Evolutionary conservation across 64 coral and sea anemone genomes (phyloP).

Genomic region (Trachythela sp.): DNA sequence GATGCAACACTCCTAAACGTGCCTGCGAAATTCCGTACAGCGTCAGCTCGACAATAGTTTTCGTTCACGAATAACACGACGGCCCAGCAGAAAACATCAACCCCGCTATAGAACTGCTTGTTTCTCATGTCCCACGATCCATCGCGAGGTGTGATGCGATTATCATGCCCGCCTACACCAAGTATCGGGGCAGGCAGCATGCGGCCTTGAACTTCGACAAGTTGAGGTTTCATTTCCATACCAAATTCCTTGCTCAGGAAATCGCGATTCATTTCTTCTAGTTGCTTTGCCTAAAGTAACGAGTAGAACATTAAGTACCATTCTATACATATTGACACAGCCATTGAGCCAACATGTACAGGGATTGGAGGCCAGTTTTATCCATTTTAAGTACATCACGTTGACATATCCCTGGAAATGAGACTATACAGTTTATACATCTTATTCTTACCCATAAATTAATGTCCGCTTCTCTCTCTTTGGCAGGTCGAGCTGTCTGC

Average conservation of each 20-base stretch:
- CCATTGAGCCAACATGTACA: too few species aligned
- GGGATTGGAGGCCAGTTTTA: too few species aligned
- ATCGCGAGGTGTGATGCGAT: constrained; percentile 45
- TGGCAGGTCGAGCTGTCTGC: constrained; percentile 55
- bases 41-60: background rate
- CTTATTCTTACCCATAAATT: constrained; percentile 63
- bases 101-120: constrained; percentile 44
- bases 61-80: constrained; percentile 4
- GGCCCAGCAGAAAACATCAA: constrained; percentile 47
- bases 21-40: background rate
- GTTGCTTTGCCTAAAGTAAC: constrained; percentile 39
- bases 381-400: background rate
- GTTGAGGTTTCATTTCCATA: constrained; percentile 51
- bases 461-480: constrained; percentile 52
- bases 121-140: constrained; percentile 81
- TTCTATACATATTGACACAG: background rate
- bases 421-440: too few species aligned
- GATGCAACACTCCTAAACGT: background rate
- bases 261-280: constrained; percentile 18
- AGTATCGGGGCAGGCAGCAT: constrained; percentile 59
- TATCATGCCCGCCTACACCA: constrained; percentile 32
- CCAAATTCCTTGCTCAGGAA: constrained; percentile 59
- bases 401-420: background rate
- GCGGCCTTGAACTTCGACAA: constrained; percentile 58
- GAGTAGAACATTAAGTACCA: background rate